These are phyloP conservation scores for Bujurquina vittata DNA, from an alignment of 2,113 vertebrate genomes.

Conservation along the genomic window DNA sequence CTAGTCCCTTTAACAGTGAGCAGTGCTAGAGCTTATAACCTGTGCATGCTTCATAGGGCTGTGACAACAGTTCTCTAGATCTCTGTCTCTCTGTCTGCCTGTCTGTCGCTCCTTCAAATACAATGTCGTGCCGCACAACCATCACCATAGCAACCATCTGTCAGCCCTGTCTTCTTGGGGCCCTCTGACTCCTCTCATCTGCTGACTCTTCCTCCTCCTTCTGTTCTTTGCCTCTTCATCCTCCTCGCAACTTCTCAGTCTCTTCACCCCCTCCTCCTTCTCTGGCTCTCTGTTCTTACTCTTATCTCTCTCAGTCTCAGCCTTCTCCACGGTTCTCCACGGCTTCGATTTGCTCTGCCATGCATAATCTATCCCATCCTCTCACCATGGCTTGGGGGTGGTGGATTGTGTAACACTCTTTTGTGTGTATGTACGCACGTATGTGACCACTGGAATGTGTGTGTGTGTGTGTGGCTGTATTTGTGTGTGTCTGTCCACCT, in stretches of 20 bases:
- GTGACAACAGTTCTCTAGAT: conserved; percentile 64
- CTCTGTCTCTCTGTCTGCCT: conserved; percentile 73
- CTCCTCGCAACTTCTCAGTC: conserved; percentile 21
- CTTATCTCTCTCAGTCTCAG: conserved; percentile 46
- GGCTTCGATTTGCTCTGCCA: conserved; percentile 69
- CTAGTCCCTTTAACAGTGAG: conserved; percentile 99
- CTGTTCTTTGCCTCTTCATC: conserved; percentile 54
- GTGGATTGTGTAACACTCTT: conserved; percentile 71
- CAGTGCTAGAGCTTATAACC: conserved; percentile 87
- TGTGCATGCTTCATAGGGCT: conserved; percentile 78
- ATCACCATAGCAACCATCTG: conserved; percentile 82
- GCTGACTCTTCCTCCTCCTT: conserved; percentile 82
- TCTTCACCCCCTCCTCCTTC: conserved; percentile 11
- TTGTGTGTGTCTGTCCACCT: conserved; percentile 45
- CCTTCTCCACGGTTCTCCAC: conserved; percentile 62
- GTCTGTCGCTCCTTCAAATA: conserved; percentile 72
- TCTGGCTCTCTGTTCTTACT: conserved; percentile 21
- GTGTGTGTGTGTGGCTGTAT: conserved; percentile 58
- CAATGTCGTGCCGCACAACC: conserved; percentile 68
- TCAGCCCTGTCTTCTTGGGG: conserved; percentile 76
- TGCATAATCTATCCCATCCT: conserved; percentile 74
- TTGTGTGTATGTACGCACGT: conserved; percentile 63
- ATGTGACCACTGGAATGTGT: conserved; percentile 65
- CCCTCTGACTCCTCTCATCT: conserved; percentile 71
- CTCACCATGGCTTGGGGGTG: conserved; percentile 70